These are phyloP conservation scores for Polydrusus pterygomalis DNA, from an alignment of 2,888 invertebrate species.

Conservation along the genomic window DNA sequence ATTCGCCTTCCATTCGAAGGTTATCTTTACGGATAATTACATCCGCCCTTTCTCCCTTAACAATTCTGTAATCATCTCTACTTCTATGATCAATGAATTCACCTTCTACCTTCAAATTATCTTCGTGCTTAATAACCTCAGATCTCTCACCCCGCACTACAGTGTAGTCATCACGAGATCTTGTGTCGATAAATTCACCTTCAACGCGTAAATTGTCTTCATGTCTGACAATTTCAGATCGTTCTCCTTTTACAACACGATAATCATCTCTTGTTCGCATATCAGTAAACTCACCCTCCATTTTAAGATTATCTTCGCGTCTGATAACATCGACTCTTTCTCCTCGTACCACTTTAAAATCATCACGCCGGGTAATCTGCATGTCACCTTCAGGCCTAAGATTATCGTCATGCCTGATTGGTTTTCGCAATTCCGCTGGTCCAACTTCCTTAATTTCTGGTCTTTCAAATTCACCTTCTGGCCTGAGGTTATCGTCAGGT, in stretches of 20 bases:
- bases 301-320: constrained; percentile 75
- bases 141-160: constrained; percentile 77
- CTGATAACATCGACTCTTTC: constrained; percentile 74
- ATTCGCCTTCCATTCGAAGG: constrained; percentile 80
- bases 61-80: constrained; percentile 75
- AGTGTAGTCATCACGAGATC: constrained; percentile 73
- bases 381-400: constrained; percentile 74
- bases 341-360: constrained; percentile 69
- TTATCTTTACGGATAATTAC: constrained; percentile 80
- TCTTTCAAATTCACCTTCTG: constrained; percentile 75
- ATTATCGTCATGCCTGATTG: constrained; percentile 72
- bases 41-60: constrained; percentile 78
- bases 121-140: constrained; percentile 78
- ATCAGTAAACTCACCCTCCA: constrained; percentile 74
- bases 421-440: constrained; percentile 78
- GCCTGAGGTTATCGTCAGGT: constrained; percentile 74
- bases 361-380: constrained; percentile 62
- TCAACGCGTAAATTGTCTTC: constrained; percentile 75
- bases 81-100: constrained; percentile 64
- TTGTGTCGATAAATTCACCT: constrained; percentile 73
- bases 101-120: constrained; percentile 77
- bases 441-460: constrained; percentile 69
- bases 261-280: constrained; percentile 65
- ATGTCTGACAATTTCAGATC: constrained; percentile 73
- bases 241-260: constrained; percentile 72